A percentile compares a stretch with the other conserved stretches of the same genome.
phyloP scores from a whole-genome alignment of 1,140 invertebrate species.

The Philopotamus ludificatus region DNA sequence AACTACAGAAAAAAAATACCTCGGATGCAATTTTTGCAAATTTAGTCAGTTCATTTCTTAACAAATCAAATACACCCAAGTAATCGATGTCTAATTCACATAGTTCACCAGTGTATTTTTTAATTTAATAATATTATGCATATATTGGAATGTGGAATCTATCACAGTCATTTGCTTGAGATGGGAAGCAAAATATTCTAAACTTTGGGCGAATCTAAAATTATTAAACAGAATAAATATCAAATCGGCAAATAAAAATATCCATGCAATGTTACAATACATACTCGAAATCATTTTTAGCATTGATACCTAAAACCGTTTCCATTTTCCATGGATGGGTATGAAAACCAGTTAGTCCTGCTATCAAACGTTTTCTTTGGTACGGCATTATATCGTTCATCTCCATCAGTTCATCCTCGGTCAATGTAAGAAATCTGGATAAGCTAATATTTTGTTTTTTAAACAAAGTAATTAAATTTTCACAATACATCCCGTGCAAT shows the following conservation, averaged over 20 bases:
- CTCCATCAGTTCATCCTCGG: constrained; percentile 53
- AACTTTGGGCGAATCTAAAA: neutral
- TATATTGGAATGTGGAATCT: neutral
- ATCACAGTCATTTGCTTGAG: constrained; percentile 7
- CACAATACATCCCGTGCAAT: constrained; percentile 59
- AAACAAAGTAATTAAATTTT: constrained; percentile 49
- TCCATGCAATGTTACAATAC: neutral
- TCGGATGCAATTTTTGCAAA: too few relatives aligned
- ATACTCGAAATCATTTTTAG: constrained; percentile 25
- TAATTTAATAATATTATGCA: neutral
- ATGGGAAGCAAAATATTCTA: constrained; percentile 8
- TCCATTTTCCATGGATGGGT: constrained; percentile 55
- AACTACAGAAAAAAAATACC: too few relatives aligned
- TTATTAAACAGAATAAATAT: neutral
- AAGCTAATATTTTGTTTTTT: constrained; percentile 51
- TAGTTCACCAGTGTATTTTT: too few relatives aligned
- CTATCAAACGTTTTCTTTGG: constrained; percentile 54
- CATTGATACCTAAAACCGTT: constrained; percentile 46
- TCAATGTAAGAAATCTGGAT: constrained; percentile 55
- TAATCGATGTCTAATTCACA: too few relatives aligned
- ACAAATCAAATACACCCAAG: too few relatives aligned
- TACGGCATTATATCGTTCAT: constrained; percentile 57
- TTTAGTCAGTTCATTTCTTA: too few relatives aligned
- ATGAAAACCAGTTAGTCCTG: constrained; percentile 56
- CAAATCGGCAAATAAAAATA: neutral